These are phyloP conservation scores for Drosophila melanosoma DNA, from an alignment of 2,888 invertebrate species.

Conservation along the genomic window DNA sequence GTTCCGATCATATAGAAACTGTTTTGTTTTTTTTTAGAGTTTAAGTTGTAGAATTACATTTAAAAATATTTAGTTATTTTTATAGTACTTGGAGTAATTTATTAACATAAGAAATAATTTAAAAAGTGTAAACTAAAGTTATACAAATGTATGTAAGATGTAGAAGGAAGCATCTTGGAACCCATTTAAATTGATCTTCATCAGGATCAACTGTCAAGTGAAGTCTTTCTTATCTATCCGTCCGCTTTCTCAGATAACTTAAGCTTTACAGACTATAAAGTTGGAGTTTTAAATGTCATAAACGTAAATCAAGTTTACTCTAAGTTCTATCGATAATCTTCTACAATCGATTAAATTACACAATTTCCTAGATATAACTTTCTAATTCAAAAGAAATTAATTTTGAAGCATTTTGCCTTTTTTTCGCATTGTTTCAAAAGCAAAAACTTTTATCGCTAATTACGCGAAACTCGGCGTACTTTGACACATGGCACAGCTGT, in stretches of 20 bases:
- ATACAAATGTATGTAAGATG: accelerated
- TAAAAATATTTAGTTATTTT: not conserved
- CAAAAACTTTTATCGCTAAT: not conserved
- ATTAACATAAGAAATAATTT: accelerated
- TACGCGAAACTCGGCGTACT: conserved; percentile 42
- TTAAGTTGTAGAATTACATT: not conserved
- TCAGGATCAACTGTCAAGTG: not conserved
- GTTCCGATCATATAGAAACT: not conserved
- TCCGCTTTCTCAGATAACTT: not conserved
- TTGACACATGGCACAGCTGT: conserved; percentile 58
- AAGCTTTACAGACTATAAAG: not conserved
- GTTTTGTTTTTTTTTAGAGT: accelerated
- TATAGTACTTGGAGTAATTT: not conserved
- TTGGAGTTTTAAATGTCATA: not conserved
- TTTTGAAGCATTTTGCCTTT: not conserved
- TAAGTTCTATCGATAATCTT: not conserved
- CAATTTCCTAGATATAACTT: not conserved
- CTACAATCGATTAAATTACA: accelerated
- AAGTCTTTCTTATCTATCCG: not conserved
- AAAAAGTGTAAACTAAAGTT: not conserved
- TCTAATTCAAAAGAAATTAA: not conserved
- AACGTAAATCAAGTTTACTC: not conserved
- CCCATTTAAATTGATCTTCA: not conserved
- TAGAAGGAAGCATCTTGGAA: not conserved
- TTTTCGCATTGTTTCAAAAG: not conserved